Evolutionary conservation across 2,797 vertebrate genomes (phyloP), one percentile per base, ranked within the genome.

Genomic region (Coregonus ussuriensis): DNA sequence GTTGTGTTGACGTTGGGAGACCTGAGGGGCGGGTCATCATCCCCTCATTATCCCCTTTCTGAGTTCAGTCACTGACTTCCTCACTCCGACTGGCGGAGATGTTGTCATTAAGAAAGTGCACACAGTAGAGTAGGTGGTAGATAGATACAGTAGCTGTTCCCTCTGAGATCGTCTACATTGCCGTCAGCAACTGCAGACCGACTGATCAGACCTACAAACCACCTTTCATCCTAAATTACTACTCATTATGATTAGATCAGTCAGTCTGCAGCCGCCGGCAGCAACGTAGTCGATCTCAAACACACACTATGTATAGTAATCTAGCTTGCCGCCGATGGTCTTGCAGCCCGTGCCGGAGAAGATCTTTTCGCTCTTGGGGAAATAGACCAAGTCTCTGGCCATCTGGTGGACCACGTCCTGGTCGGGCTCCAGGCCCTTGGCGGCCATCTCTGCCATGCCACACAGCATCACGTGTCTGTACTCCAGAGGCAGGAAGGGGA

Each of bases 401-500:
- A 99, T 93, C 1, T n/a, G 69, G 9, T 92, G 76, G 0, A 97
- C 95, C 0, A 96, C 2, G 0, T 85, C 3, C 9, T 74, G 74
- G 7, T 96, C 25, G 0, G 91, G 63, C 0, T 0, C 0, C 0
- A 54, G 3, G 1, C 59, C 78, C 0, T 91, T 95, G 80, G 91
- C 90, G 25, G 1, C 47, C 94, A 99, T 96, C 84, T 97, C 95
- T 0, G 96, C 95, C 83, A 92, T 77, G 68, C 92, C 84, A 0
- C 98, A 99, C 93, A 96, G 95, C 76, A 96, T 88, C 15, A 99
- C 91, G 0, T 99, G 98, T 37, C 53, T 86, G 85, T 95, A 95
- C 86, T 99, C 97, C 93, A 99, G 89, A 5, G 98, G 98, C 78
- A 99, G 94, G 78, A 99, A 97, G 1, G 98, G 98, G 35, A 99